Evolutionary conservation across 2,797 vertebrate species (phyloP).

Genomic region (Arremon aurantiirostris): DNA sequence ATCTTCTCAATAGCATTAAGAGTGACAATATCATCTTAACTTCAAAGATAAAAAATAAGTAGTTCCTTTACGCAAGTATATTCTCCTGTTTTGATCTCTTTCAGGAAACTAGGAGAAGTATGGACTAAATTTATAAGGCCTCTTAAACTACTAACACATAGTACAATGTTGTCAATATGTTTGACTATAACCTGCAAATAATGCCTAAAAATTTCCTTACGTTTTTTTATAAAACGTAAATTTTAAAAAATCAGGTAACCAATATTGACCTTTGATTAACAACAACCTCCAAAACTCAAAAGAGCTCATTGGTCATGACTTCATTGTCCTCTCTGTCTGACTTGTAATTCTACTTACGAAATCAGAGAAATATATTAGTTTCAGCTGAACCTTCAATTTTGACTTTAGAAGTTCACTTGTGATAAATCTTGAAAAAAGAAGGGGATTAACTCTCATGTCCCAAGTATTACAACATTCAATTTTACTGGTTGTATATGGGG

Average conservation of each 20-base stretch:
- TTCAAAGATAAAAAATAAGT: background rate
- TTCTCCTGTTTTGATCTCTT: background rate
- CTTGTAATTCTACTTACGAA: background rate
- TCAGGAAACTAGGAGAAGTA: background rate
- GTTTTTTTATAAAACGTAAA: background rate
- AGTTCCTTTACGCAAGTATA: background rate
- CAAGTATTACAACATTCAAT: background rate
- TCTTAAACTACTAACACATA: background rate
- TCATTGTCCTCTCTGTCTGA: background rate
- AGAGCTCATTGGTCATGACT: background rate
- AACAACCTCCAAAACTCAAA: background rate
- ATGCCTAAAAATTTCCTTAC: background rate
- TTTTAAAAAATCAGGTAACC: background rate
- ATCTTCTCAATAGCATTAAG: background rate
- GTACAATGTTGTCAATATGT: background rate
- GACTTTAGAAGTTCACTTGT: background rate
- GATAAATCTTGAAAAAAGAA: background rate
- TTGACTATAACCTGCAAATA: background rate
- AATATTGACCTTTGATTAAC: background rate
- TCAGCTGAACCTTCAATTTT: background rate
- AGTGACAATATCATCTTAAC: background rate
- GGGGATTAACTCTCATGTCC: rapidly evolving
- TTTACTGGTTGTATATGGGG: background rate
- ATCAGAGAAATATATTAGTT: background rate
- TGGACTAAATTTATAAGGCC: background rate